These are phyloP conservation scores for Perca flavescens DNA, from an alignment of 2,113 vertebrate genomes.

Conservation along the genomic window DNA sequence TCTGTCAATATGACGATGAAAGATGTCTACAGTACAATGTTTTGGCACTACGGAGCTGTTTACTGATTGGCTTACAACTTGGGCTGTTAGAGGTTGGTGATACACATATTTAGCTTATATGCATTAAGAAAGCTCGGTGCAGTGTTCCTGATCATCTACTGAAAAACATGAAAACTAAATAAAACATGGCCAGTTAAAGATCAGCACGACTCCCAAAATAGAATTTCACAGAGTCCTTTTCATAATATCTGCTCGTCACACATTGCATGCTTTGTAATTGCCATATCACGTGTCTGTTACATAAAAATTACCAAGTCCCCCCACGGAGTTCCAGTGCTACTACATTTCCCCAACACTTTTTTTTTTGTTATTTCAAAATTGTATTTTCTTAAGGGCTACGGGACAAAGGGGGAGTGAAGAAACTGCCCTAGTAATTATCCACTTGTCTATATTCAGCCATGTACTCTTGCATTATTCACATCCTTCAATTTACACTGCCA, in stretches of 20 bases:
- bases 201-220: background rate
- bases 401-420: conserved; percentile 71
- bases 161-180: conserved; percentile 16
- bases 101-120: conserved; percentile 38
- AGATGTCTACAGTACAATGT: conserved; percentile 56
- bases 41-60: conserved; percentile 47
- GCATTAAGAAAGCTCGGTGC: background rate
- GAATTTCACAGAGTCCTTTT: conserved; percentile 3
- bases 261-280: background rate
- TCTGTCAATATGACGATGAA: conserved; percentile 58
- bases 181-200: conserved; percentile 8
- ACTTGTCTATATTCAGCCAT: conserved; percentile 78
- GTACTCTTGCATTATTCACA: conserved; percentile 80
- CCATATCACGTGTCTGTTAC: conserved; percentile 7
- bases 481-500: conserved; percentile 77
- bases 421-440: conserved; percentile 78
- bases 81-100: conserved; percentile 38
- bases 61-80: conserved; percentile 46
- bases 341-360: conserved; percentile 17
- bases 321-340: background rate
- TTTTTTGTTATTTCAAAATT: conserved; percentile 51
- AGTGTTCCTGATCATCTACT: conserved; percentile 17
- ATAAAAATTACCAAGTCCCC: conserved; percentile 20
- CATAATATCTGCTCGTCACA: conserved; percentile 18
- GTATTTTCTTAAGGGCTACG: conserved; percentile 58